Percentiles rank a stretch among this genome's conserved stretches.
Conservation (phyloP, 2,113 vertebrate genomes). For the Nesogale talazaci region DNA sequence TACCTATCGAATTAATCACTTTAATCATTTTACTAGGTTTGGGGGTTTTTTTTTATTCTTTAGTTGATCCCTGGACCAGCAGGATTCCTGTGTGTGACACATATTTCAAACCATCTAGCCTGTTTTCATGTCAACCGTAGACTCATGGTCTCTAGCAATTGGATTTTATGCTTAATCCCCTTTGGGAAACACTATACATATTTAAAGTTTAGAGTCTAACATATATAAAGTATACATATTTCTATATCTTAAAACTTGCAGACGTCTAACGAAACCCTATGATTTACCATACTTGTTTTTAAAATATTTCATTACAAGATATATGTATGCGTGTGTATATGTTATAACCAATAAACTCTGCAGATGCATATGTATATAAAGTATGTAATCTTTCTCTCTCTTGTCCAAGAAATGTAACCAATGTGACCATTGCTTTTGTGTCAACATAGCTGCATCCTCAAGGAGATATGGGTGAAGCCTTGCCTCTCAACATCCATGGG, state of each 20-base stretch:
- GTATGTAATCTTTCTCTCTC: neutral
- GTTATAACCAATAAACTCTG: neutral
- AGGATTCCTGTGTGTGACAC: neutral
- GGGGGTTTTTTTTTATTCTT: neutral
- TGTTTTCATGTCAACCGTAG: neutral
- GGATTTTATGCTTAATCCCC: neutral
- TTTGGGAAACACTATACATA: neutral
- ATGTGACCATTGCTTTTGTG: no score
- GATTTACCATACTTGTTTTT: neutral
- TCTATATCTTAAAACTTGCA: neutral
- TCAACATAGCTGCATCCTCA: no score
- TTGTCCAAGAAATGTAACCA: neutral
- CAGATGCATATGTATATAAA: neutral
- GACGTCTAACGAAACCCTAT: neutral
- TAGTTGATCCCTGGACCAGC: neutral
- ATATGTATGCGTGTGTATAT: neutral
- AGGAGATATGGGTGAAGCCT: no score
- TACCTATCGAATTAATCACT: neutral
- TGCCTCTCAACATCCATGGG: no score
- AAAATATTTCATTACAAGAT: neutral
- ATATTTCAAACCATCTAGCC: neutral
- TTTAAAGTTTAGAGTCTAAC: neutral
- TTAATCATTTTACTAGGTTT: neutral
- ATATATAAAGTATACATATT: no score
- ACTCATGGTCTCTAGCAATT: neutral